Evolutionary conservation across 2,113 vertebrate species (phyloP).

Genomic region (Pithys albifrons): DNA sequence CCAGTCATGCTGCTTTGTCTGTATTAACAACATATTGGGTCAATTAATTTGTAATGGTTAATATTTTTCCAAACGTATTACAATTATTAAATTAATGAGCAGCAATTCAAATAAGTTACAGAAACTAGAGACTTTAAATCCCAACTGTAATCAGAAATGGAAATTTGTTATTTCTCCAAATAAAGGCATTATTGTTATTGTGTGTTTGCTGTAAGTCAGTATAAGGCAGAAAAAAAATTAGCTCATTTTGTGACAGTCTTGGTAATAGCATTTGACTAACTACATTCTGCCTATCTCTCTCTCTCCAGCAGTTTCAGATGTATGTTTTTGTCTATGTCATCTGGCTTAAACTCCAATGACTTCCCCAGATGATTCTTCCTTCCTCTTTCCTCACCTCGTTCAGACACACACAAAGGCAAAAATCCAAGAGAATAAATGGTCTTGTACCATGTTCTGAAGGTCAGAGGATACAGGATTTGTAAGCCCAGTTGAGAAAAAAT

Average conservation of each 20-base stretch:
- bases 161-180: neutral
- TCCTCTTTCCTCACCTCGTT: constrained; percentile 2
- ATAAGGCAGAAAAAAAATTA: neutral
- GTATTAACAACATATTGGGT: neutral
- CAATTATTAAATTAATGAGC: neutral
- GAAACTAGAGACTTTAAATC: neutral
- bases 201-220: neutral
- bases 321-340: neutral
- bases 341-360: constrained; percentile 1
- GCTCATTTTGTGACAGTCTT: neutral
- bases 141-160: neutral
- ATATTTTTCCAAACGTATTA: neutral
- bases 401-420: constrained; percentile 37
- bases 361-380: neutral
- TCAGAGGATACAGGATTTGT: constrained; percentile 51
- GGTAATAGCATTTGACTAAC: neutral
- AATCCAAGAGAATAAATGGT: constrained; percentile 53
- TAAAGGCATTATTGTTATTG: neutral
- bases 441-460: constrained; percentile 50
- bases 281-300: neutral
- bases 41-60: neutral
- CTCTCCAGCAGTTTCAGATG: neutral
- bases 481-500: constrained; percentile 53
- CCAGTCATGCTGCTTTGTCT: neutral
- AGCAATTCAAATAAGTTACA: neutral